Evolutionary conservation across 2,113 vertebrate genomes (phyloP).

Genomic region (Crotalus helleri): DNA sequence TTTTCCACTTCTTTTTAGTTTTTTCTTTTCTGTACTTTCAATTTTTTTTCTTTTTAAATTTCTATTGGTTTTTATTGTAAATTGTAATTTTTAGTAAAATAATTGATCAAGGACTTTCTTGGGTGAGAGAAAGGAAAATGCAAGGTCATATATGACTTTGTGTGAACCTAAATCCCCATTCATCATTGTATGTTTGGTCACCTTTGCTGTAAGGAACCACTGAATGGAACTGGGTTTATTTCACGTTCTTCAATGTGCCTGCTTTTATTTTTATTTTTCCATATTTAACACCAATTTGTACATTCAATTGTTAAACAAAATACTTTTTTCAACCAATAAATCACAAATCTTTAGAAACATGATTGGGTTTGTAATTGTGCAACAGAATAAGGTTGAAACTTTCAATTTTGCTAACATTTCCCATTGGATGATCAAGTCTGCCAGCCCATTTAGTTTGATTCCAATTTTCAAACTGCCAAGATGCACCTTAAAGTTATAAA

Average conservation of each 20-base stretch:
- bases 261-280: neutral
- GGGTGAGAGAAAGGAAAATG: neutral
- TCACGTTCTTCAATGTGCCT: neutral
- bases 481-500: neutral
- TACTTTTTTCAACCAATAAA: neutral
- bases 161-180: neutral
- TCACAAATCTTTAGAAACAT: neutral
- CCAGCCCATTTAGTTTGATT: neutral
- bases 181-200: neutral
- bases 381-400: neutral
- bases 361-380: neutral
- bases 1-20: neutral
- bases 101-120: neutral
- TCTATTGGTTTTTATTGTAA: neutral
- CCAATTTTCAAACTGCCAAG: neutral
- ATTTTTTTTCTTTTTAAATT: neutral
- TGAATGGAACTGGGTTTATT: neutral
- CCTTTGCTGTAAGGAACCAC: neutral
- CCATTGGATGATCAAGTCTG: neutral
- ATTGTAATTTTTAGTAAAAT: neutral
- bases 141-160: neutral
- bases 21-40: neutral
- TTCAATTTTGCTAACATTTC: neutral
- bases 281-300: neutral
- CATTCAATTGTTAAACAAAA: neutral